Evolutionary conservation across 2,797 vertebrate species (phyloP), one percentile per base, ranked within the genome.

Genomic region (Argya squamiceps): DNA sequence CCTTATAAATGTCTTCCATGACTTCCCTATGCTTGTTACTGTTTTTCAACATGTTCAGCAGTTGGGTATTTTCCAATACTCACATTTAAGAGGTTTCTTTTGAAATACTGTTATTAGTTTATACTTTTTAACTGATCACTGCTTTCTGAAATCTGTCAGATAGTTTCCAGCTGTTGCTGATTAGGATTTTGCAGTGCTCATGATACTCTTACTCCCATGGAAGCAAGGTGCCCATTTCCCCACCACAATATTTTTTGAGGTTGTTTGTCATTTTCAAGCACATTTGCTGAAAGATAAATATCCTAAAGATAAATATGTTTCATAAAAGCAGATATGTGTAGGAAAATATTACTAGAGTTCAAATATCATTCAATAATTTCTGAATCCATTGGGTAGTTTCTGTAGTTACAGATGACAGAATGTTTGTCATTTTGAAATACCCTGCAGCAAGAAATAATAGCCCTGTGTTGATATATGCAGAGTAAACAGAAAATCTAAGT

Each of bases 401-500:
- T 87, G 4, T 53, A 43, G 70, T 58, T 81, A 68, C 68, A 75
- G 69, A 83, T 71, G 87, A 84, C 68, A 93, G 71, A 53, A 74
- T 43, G 20, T 91, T 95, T 92, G 58, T 88, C 64, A 91, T 89
- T 94, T 91, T 83, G 68, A 95, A 95, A 91, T 53, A 89, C 21
- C 41, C 75, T 85, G 79, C 49, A 78, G 93, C 32, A 85, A 74
- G 78, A 89, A 92, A 91, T 93, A 93, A 85, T 83, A 89, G 64
- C 19, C n/a, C 24, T 67, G 26, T 92, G 84, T 62, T 81, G 82
- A 88, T 92, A 81, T 81, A 89, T 81, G 79, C 75, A 95, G 41
- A 81, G 68, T 85, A 95, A 97, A 96, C 71, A 88, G 75, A 95
- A 93, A 89, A 89, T 77, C 93, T 89, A 89, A 88, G 75, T 88